Evolutionary conservation across 2,888 invertebrate genomes (phyloP), one percentile per base, ranked within the genome.

Genomic region (Rhaphigaster nebulosa): DNA sequence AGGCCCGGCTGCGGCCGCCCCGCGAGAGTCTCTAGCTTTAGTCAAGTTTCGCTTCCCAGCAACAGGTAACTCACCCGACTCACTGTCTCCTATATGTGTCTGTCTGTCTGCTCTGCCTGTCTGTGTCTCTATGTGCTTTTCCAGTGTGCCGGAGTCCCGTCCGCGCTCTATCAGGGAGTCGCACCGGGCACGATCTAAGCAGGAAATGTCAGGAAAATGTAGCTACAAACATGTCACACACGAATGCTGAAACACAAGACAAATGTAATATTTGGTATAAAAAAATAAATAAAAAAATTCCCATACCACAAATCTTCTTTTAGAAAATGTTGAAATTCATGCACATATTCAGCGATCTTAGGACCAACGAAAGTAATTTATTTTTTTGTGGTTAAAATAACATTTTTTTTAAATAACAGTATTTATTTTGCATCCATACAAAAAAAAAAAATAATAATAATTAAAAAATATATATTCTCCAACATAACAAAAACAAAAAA

Each of bases 1-100:
- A 45, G 45, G 84, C 84, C 84, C 84, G 45, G 80, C 80, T 45
- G 41, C 84, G 84, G 84, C 45, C 84, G 70, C 70, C 70, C 70
- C 70, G 70, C 70, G 70, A 23, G 26, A 26, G 45, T n/a, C 45
- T 26, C 41, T 15, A 41, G 38, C 38, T 18, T 2, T 20, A 12
- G 23, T 41, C 38, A 26, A 10, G 38, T 15, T 1, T 41, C 41
- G 80, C 41, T 41, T 0, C 15, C 45, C 84, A 84, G n/a, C 84
- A 45, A 84, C 45, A 84, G 45, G 84, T 45, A 84, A 84, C 41
- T 84, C 41, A 2, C 45, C 13, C 45, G 10, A 4, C 41, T 29
- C n/a, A 23, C 80, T 84, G 26, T 80, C 29, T 84, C 15, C 20
- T 26, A 0, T 84, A 3, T 45, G n/a, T 84, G 84, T 50, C n/a